Conservation (phyloP, 37 sponge, comb jelly and placozoan species). For the Beroe ovata region DNA sequence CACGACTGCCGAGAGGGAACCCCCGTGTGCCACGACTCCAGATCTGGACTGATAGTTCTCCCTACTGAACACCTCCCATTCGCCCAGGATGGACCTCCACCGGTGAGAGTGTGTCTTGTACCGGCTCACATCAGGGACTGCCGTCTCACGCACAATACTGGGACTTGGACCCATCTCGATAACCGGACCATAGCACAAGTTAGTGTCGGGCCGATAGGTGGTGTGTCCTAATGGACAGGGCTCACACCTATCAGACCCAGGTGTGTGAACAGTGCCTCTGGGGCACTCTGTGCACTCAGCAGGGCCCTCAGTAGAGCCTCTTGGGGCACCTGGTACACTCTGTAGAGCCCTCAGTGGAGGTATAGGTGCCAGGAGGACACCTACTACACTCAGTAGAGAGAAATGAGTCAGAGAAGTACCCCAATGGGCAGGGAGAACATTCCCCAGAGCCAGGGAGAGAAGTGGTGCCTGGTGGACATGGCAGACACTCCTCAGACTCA, state of each 20-base stretch:
- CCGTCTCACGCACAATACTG: background rate
- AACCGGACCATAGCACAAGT: conserved; percentile 48
- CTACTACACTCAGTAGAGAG: background rate
- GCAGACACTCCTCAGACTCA: background rate
- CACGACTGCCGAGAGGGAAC: background rate
- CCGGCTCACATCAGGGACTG: background rate
- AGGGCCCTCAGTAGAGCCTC: too few species aligned
- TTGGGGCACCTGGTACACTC: too few species aligned
- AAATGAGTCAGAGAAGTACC: background rate
- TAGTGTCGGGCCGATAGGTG: conserved; percentile 56
- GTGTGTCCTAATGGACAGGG: conserved; percentile 60
- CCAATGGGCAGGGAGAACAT: conserved; percentile 3
- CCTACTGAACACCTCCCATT: background rate
- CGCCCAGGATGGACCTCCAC: background rate
- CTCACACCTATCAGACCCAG: too few species aligned
- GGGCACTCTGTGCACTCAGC: too few species aligned
- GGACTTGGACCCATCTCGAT: background rate
- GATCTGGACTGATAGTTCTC: background rate
- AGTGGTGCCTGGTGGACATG: conserved; percentile 26
- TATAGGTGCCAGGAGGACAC: background rate
- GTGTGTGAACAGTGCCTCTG: too few species aligned
- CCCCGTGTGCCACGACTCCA: background rate
- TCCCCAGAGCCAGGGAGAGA: background rate
- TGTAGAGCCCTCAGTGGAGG: background rate
- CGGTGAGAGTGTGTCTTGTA: background rate